Evolutionary conservation across 2,113 vertebrate species (phyloP).

Genomic region (Paralichthys olivaceus): DNA sequence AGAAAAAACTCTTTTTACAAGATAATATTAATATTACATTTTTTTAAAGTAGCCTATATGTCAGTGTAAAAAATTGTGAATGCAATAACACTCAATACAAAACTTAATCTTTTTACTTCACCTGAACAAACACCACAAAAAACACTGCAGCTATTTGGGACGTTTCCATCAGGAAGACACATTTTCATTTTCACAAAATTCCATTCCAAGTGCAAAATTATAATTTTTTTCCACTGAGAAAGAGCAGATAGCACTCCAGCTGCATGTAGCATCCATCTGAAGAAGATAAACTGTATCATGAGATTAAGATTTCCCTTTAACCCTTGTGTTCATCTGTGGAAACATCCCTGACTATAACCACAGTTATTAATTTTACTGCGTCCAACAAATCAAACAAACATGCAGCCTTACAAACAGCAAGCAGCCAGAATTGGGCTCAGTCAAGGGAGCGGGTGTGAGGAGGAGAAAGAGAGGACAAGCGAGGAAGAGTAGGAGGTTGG

Average conservation of each 20-base stretch:
- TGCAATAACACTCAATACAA: neutral
- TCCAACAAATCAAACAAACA: conserved; percentile 44
- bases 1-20: neutral
- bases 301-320: neutral
- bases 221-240: neutral
- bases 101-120: neutral
- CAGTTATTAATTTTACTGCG: conserved; percentile 30
- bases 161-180: conserved; percentile 61
- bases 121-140: conserved; percentile 22
- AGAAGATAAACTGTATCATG: neutral
- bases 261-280: conserved; percentile 7
- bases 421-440: conserved; percentile 47
- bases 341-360: conserved; percentile 56
- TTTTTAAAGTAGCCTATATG: neutral
- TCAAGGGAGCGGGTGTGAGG: conserved; percentile 47
- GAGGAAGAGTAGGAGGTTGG: conserved; percentile 33
- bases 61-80: neutral
- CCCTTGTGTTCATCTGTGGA: conserved; percentile 39
- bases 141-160: conserved; percentile 38
- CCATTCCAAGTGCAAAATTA: neutral
- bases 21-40: neutral
- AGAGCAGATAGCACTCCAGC: neutral
- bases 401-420: conserved; percentile 56
- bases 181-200: conserved; percentile 1
- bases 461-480: conserved; percentile 61